phyloP scores from a whole-genome alignment of 2,797 vertebrate species.

The Simalia tracyae region DNA sequence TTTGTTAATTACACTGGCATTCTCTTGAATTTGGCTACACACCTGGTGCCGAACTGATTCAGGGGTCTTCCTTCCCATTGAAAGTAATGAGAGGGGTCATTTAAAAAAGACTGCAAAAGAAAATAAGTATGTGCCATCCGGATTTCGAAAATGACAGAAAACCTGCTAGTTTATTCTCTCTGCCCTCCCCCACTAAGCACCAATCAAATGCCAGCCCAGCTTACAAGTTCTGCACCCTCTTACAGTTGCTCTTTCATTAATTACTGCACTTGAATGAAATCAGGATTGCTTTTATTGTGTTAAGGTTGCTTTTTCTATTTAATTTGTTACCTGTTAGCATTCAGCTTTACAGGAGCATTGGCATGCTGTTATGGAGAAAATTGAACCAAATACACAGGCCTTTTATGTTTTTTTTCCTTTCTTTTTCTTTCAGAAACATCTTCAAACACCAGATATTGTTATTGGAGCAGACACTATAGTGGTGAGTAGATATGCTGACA shows the following conservation, averaged over 20 bases:
- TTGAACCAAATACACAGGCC: not conserved
- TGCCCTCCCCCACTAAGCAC: not conserved
- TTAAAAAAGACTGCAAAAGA: not conserved
- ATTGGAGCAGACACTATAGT: constrained; percentile 96
- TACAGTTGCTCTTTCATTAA: not conserved
- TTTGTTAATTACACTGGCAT: too few relatives aligned
- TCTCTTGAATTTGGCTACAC: too few relatives aligned
- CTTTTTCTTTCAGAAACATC: constrained; percentile 81
- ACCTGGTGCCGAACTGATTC: too few relatives aligned
- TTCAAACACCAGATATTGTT: constrained; percentile 89
- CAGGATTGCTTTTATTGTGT: not conserved
- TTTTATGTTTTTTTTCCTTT: not conserved
- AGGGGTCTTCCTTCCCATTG: too few relatives aligned
- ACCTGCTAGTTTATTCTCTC: not conserved
- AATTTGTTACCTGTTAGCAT: not conserved
- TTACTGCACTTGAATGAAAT: not conserved
- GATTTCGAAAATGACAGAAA: not conserved
- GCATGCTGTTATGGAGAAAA: not conserved
- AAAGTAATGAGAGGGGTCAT: too few relatives aligned
- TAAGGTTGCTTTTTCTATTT: not conserved
- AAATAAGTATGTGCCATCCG: not conserved
- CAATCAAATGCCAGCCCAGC: not conserved
- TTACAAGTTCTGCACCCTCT: not conserved
- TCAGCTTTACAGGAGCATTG: not conserved
- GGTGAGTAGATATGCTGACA: constrained; percentile 74